These are phyloP conservation scores for Torymus texanus DNA, from an alignment of 2,888 invertebrate species.

Conservation along the genomic window DNA sequence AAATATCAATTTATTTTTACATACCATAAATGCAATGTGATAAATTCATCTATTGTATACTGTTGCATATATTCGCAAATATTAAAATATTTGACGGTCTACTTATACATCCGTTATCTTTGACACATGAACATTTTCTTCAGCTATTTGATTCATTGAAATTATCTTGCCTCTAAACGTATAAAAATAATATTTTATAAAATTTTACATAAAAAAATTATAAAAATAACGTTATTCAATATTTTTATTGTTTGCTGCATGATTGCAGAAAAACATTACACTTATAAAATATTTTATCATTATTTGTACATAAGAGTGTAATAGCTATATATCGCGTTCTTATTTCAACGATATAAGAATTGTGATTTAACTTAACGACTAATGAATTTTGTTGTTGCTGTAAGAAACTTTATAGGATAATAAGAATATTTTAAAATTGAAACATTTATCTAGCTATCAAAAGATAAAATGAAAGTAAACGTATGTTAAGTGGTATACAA, in stretches of 20 bases:
- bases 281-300: slow-evolving; percentile 31
- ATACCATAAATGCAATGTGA: not conserved
- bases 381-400: not conserved
- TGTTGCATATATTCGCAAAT: not conserved
- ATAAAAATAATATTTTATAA: too few species aligned
- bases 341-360: not conserved
- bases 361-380: not conserved
- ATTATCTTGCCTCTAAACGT: too few species aligned
- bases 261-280: not conserved
- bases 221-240: not conserved
- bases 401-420: not conserved
- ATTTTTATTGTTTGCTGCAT: slow-evolving; percentile 20
- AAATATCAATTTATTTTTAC: too few species aligned
- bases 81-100: too few species aligned
- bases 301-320: not conserved
- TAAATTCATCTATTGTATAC: not conserved
- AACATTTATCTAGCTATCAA: slow-evolving; percentile 10
- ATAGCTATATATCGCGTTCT: not conserved
- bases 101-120: too few species aligned
- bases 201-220: not conserved
- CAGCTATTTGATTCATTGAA: too few species aligned
- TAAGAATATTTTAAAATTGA: not conserved
- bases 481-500: slow-evolving; percentile 3
- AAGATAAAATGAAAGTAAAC: slow-evolving; percentile 36
- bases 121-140: too few species aligned